These are phyloP conservation scores for Drosophila quasianomalipes DNA, from an alignment of 2,888 invertebrate genomes.

Conservation along the genomic window DNA sequence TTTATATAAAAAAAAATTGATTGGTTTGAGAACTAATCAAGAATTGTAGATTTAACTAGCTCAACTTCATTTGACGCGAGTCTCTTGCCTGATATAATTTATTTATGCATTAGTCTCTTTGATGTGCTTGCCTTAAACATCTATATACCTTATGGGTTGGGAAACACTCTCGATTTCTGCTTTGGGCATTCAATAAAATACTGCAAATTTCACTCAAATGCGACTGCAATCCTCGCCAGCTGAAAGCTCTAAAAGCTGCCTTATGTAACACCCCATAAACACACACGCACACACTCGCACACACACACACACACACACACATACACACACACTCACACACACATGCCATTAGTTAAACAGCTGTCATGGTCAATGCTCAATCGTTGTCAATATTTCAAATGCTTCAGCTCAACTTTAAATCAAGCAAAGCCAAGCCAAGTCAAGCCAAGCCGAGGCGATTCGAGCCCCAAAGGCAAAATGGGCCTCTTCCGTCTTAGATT, in stretches of 20 bases:
- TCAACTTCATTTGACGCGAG: too few species aligned
- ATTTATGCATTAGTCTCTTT: neutral
- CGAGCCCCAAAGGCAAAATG: conserved; percentile 43
- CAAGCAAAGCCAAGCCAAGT: neutral
- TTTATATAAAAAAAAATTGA: neutral
- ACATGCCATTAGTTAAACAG: conserved; percentile 25
- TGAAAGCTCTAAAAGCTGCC: neutral
- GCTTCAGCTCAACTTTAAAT: conserved; percentile 4
- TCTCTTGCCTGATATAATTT: neutral
- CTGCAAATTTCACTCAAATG: neutral
- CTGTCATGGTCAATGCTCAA: conserved; percentile 72
- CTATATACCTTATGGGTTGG: too few species aligned
- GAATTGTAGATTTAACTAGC: too few species aligned
- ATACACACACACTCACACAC: neutral
- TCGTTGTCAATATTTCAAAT: conserved; percentile 36
- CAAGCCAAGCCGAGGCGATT: conserved; percentile 24
- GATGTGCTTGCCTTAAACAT: neutral
- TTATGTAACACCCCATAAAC: conserved; percentile 24
- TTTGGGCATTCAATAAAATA: neutral
- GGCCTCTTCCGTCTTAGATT: conserved; percentile 72
- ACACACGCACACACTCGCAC: neutral
- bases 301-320: neutral
- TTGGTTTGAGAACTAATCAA: too few species aligned
- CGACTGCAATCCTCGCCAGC: neutral
- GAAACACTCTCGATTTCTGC: neutral